phyloP scores from a whole-genome alignment of 2,888 invertebrate genomes.

The Bruchidius siliquastri region DNA sequence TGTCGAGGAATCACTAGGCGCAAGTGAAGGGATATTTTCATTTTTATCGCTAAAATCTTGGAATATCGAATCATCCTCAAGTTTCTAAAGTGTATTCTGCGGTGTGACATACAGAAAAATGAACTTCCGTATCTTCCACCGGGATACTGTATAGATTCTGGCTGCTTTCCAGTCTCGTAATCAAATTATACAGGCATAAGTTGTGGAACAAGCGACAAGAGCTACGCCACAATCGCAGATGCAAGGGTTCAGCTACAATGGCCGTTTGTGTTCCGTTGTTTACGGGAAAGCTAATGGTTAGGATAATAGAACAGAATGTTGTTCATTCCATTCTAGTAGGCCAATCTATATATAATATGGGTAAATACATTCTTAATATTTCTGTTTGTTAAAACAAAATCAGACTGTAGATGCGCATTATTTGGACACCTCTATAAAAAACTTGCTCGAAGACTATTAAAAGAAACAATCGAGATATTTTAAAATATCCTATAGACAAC shows the following conservation, averaged over 20 bases:
- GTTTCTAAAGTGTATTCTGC: not conserved
- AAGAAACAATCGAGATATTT: too few species aligned
- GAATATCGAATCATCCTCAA: too few species aligned
- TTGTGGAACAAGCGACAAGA: not conserved
- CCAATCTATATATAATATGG: too few species aligned
- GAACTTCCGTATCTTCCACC: not conserved
- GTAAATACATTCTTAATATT: too few species aligned
- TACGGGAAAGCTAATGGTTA: not conserved
- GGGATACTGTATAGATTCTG: not conserved
- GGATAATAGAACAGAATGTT: not conserved
- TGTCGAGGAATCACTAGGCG: too few species aligned
- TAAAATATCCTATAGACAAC: too few species aligned
- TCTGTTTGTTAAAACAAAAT: too few species aligned
- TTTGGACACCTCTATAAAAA: too few species aligned
- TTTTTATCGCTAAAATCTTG: too few species aligned
- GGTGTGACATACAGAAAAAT: not conserved
- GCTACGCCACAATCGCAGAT: not conserved
- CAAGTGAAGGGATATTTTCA: too few species aligned
- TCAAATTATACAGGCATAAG: not conserved
- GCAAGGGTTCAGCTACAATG: not conserved
- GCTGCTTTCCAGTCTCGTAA: not conserved
- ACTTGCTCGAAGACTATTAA: too few species aligned
- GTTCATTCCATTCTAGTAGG: not conserved
- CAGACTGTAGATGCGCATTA: too few species aligned
- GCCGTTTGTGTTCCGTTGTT: not conserved